These are phyloP conservation scores for Caenorhabditis imperialis DNA, from an alignment of 2,888 invertebrate genomes.

Conservation along the genomic window DNA sequence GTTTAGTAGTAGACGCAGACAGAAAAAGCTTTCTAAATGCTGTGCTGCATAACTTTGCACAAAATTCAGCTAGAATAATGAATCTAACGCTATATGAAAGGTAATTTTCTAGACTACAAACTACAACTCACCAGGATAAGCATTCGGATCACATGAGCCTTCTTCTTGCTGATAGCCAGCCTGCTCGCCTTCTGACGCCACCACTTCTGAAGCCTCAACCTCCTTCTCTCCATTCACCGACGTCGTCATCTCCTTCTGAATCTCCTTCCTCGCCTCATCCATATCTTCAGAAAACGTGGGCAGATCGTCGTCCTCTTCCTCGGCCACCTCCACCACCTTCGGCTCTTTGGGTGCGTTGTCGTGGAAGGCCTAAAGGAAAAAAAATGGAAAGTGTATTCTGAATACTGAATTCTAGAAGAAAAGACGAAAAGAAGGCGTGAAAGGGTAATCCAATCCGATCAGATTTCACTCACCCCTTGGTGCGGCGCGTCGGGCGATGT, in stretches of 20 bases:
- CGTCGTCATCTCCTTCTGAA: conserved; percentile 27
- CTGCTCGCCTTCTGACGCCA: background rate
- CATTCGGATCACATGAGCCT: conserved; percentile 56
- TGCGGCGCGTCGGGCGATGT: conserved; percentile 58
- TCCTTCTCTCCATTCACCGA: background rate
- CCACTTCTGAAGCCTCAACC: conserved; percentile 16
- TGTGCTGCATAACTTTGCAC: too few species aligned
- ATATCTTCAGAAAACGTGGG: conserved; percentile 69
- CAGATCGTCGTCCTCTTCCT: conserved; percentile 59
- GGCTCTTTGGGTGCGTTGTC: conserved; percentile 42
- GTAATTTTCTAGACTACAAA: too few species aligned
- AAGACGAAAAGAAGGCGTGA: conserved; percentile 11
- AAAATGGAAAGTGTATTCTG: conserved; percentile 1
- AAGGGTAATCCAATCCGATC: conserved; percentile 41
- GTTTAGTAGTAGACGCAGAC: too few species aligned
- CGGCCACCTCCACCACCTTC: conserved; percentile 30
- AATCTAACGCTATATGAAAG: too few species aligned
- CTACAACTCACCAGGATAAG: conserved; percentile 59
- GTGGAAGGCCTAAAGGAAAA: conserved; percentile 47
- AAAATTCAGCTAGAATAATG: too few species aligned
- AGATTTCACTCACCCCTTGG: conserved; percentile 51
- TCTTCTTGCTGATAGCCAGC: conserved; percentile 16
- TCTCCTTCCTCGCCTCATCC: conserved; percentile 60
- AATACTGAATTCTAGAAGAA: conserved; percentile 4
- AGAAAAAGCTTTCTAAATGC: too few species aligned